Evolutionary conservation across 2,797 vertebrate genomes (phyloP).

Genomic region (Sebastes diaconus): DNA sequence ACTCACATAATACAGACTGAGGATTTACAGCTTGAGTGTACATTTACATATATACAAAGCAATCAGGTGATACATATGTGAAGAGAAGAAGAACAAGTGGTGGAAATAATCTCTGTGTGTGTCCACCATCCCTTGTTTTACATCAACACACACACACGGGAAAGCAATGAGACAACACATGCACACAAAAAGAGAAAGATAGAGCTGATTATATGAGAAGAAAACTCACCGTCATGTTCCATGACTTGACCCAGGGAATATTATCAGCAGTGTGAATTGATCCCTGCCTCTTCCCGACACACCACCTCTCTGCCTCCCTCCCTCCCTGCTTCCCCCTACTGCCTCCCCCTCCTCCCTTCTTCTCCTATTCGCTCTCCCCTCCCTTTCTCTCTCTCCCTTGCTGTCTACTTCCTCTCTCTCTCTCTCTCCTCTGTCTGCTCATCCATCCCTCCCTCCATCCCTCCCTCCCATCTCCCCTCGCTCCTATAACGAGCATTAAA

Average conservation of each 20-base stretch:
- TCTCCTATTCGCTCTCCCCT: conserved; percentile 13
- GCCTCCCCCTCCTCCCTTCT: conserved; percentile 55
- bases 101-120: conserved; percentile 3
- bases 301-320: conserved; percentile 65
- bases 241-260: conserved; percentile 82
- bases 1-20: not conserved
- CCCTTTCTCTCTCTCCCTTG: conserved; percentile 14
- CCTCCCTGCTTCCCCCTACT: conserved; percentile 16
- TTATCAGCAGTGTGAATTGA: conserved; percentile 74
- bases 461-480: not conserved
- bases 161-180: conserved; percentile 11
- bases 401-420: conserved; percentile 22
- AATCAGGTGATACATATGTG: conserved; percentile 33
- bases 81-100: conserved; percentile 6
- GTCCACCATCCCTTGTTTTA: not conserved
- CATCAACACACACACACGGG: not conserved
- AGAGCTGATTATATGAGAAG: conserved; percentile 2
- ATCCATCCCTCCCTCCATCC: not conserved
- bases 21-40: not conserved
- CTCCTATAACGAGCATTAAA: conserved; percentile 74
- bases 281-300: conserved; percentile 74
- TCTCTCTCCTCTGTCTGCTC: conserved; percentile 31
- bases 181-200: conserved; percentile 11
- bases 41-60: not conserved
- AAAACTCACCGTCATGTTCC: conserved; percentile 91